Conservation (phyloP, 2,113 vertebrate genomes). For the Dasyprocta punctata region DNA sequence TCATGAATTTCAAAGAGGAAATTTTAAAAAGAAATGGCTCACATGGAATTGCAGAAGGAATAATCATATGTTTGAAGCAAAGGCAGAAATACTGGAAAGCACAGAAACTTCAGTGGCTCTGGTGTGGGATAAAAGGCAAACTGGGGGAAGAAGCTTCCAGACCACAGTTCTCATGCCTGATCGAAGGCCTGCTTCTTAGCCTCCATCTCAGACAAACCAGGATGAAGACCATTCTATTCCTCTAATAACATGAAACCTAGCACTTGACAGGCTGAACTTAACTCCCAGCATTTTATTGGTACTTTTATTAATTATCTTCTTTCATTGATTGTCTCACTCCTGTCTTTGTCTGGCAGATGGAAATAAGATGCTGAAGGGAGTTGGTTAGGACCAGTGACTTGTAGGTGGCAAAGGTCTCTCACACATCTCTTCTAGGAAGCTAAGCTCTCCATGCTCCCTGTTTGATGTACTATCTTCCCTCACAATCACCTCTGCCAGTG, state of each 20-base stretch:
- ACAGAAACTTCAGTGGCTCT: background rate
- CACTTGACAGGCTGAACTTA: background rate
- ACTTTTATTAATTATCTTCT: background rate
- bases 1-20: background rate
- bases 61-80: background rate
- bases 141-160: too few relatives aligned
- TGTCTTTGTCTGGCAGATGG: background rate
- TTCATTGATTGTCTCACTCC: background rate
- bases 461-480: fast-evolving
- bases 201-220: background rate
- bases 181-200: background rate
- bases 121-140: background rate
- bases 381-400: background rate
- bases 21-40: background rate
- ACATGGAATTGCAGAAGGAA: background rate
- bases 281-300: background rate
- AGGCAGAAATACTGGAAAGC: background rate
- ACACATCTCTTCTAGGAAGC: fast-evolving
- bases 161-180: too few relatives aligned
- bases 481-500: background rate
- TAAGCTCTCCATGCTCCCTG: background rate
- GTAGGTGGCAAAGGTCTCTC: fast-evolving
- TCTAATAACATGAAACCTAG: background rate
- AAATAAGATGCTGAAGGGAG: background rate
- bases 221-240: fast-evolving